Evolutionary conservation across 92 coral and sea anemone genomes (phyloP).

Genomic region (Micromussa lordhowensis): DNA sequence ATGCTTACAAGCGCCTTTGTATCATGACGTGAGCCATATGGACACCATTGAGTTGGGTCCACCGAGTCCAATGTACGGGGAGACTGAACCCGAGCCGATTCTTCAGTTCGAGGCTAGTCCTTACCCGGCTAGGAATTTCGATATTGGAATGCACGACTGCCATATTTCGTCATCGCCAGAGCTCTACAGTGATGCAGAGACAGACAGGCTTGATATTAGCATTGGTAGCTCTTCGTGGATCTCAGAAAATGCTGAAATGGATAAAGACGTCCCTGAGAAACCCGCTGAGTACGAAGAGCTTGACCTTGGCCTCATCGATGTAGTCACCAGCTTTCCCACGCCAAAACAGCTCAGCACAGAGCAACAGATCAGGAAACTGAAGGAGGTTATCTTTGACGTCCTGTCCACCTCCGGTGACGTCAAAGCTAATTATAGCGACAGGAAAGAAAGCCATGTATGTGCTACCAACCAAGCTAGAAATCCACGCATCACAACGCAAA

Average conservation of each 20-base stretch:
- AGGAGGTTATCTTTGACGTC: conserved; percentile 80
- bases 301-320: conserved; percentile 66
- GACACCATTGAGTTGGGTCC: conserved; percentile 84
- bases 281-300: conserved; percentile 54
- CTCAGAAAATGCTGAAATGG: conserved; percentile 61
- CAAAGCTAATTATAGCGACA: conserved; percentile 38
- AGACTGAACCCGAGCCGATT: conserved; percentile 68
- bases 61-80: conserved; percentile 66
- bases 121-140: conserved; percentile 67
- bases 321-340: conserved; percentile 59
- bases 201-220: conserved; percentile 80
- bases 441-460: conserved; percentile 54
- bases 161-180: conserved; percentile 36
- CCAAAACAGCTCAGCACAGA: conserved; percentile 64
- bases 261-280: conserved; percentile 37
- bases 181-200: conserved; percentile 67
- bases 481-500: conserved; percentile 6
- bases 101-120: conserved; percentile 84
- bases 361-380: conserved; percentile 65
- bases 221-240: conserved; percentile 74
- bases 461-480: conserved; percentile 16
- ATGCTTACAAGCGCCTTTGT: conserved; percentile 70
- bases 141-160: conserved; percentile 50
- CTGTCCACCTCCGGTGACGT: conserved; percentile 69
- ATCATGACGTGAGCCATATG: conserved; percentile 68